Evolutionary conservation across 2,888 invertebrate species (phyloP).

Genomic region (Ichneumoninae sp.): DNA sequence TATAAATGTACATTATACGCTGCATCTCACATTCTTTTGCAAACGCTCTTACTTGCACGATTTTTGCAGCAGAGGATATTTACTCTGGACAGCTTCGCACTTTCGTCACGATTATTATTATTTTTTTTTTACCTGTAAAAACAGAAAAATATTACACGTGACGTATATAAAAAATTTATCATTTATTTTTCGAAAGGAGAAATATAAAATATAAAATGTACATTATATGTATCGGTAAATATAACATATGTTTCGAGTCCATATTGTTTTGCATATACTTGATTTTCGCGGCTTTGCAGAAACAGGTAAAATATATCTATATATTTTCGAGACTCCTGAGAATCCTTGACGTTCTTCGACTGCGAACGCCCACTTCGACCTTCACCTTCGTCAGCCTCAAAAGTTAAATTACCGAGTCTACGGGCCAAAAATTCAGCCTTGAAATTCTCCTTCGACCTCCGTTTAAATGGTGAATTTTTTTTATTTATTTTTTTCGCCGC

Average conservation of each 20-base stretch:
- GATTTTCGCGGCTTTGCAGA: not conserved
- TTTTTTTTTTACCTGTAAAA: no score
- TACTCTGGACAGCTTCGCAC: no score
- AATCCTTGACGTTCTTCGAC: constrained; percentile 10
- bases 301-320: not conserved
- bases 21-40: not conserved
- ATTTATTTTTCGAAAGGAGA: not conserved
- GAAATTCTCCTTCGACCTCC: constrained; percentile 41
- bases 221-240: not conserved
- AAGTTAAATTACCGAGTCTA: constrained; percentile 52
- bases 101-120: no score
- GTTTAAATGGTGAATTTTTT: constrained; percentile 41
- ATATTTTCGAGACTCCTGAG: constrained; percentile 14
- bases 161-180: not conserved
- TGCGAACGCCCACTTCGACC: constrained; percentile 29
- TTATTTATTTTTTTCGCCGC: constrained; percentile 1
- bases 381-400: constrained; percentile 62
- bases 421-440: constrained; percentile 38
- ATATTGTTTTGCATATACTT: not conserved
- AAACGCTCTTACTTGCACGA: no score
- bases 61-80: no score
- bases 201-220: not conserved
- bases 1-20: not conserved
- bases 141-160: not conserved
- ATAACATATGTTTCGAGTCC: not conserved